These are phyloP conservation scores for Oceanodroma tethys DNA, from an alignment of 2,113 vertebrate genomes.

Conservation along the genomic window DNA sequence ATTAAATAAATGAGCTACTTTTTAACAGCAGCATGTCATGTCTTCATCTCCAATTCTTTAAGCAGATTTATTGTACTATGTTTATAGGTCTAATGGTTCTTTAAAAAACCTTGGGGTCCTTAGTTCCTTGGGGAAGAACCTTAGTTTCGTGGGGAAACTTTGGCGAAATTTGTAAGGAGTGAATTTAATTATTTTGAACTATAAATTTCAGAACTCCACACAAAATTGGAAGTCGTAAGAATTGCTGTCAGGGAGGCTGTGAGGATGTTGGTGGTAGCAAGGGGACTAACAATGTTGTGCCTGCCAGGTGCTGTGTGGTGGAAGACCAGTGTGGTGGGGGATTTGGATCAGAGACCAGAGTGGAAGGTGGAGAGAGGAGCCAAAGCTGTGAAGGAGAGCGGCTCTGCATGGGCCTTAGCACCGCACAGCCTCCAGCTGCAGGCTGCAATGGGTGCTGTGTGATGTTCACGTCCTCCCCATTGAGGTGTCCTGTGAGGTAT, in stretches of 20 bases:
- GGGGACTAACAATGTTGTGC: background rate
- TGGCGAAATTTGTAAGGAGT: background rate
- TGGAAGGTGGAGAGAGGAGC: background rate
- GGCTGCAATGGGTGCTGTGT: background rate
- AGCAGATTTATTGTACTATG: background rate
- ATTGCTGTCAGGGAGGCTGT: background rate
- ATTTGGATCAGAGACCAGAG: background rate
- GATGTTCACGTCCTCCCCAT: background rate
- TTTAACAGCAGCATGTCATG: background rate
- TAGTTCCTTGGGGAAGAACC: background rate
- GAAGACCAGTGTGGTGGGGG: background rate
- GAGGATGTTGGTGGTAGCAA: background rate
- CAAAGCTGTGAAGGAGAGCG: background rate
- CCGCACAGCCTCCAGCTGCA: background rate
- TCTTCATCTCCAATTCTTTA: background rate
- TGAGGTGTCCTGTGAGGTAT: rapidly evolving
- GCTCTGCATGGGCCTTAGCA: background rate
- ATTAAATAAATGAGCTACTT: background rate
- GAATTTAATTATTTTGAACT: background rate
- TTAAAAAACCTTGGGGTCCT: background rate
- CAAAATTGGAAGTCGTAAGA: background rate
- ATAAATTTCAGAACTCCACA: background rate
- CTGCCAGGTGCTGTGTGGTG: background rate
- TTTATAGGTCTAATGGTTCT: background rate
- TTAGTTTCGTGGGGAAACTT: background rate